Percentiles rank a stretch among this genome's conserved stretches.
phyloP scores from a whole-genome alignment of 2,113 vertebrate species.

The Grammatotria lemairii region DNA sequence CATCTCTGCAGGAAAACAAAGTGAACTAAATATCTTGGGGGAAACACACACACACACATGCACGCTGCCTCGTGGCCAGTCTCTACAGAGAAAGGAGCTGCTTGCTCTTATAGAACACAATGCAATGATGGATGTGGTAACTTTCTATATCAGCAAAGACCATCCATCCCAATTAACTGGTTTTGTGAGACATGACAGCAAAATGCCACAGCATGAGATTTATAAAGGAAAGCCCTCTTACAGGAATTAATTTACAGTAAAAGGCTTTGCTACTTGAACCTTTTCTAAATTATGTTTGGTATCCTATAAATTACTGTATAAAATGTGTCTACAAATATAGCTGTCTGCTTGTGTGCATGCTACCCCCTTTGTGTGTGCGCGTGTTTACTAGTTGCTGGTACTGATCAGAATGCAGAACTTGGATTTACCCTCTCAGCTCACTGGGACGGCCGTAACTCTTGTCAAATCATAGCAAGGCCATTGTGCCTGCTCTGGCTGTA shows the following conservation, averaged over 20 bases:
- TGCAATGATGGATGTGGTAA: conserved; percentile 47
- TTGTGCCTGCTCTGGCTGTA: neutral
- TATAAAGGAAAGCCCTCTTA: neutral
- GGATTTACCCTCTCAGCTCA: neutral
- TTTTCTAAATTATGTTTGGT: neutral
- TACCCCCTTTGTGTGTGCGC: neutral
- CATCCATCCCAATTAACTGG: conserved; percentile 45
- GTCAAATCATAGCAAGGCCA: neutral
- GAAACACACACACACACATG: neutral
- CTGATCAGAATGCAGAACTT: neutral
- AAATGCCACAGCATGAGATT: neutral
- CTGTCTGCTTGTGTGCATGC: neutral
- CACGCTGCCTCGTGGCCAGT: neutral
- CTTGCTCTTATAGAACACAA: neutral
- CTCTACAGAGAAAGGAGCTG: conserved; percentile 14
- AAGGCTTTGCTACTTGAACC: neutral
- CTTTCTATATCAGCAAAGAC: conserved; percentile 22
- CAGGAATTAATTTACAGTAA: neutral
- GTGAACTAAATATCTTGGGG: conserved; percentile 10
- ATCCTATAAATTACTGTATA: neutral
- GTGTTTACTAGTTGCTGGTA: neutral
- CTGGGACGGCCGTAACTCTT: neutral
- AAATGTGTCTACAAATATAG: neutral
- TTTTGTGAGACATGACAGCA: conserved; percentile 1
- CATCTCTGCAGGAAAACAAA: neutral